phyloP scores from a whole-genome alignment of 1,140 invertebrate genomes.

The Trypoxylus dichotomus region DNA sequence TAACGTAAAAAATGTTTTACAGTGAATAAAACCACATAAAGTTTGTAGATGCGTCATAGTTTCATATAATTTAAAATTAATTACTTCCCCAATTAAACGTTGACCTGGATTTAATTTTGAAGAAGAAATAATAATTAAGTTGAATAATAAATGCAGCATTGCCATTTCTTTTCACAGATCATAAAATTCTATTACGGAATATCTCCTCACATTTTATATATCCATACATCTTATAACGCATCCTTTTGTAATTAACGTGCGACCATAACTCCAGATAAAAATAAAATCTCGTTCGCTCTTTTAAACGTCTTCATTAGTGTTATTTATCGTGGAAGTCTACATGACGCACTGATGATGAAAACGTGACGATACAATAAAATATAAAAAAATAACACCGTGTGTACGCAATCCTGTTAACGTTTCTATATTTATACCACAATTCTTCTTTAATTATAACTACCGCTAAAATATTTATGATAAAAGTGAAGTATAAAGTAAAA shows the following conservation, averaged over 20 bases:
- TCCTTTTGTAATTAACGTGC: not conserved
- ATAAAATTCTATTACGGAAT: not conserved
- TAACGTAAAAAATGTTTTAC: no score
- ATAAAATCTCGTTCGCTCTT: not conserved
- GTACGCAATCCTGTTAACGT: not conserved
- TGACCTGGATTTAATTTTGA: no score
- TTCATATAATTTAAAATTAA: no score
- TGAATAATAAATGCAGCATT: not conserved
- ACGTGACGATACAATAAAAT: slow-evolving; percentile 2
- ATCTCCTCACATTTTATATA: not conserved
- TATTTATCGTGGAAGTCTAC: not conserved
- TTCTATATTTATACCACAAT: not conserved
- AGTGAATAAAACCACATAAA: no score
- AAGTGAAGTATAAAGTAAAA: not conserved
- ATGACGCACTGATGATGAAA: not conserved
- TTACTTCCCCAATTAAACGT: no score
- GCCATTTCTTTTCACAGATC: not conserved
- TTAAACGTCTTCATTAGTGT: not conserved
- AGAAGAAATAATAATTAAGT: no score
- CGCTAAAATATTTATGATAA: not conserved
- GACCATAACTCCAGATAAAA: not conserved
- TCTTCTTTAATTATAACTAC: not conserved
- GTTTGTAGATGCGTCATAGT: no score
- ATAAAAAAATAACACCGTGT: not conserved
- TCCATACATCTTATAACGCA: not conserved